phyloP scores from a whole-genome alignment of 2,888 invertebrate genomes.

The Netelia melanura region DNA sequence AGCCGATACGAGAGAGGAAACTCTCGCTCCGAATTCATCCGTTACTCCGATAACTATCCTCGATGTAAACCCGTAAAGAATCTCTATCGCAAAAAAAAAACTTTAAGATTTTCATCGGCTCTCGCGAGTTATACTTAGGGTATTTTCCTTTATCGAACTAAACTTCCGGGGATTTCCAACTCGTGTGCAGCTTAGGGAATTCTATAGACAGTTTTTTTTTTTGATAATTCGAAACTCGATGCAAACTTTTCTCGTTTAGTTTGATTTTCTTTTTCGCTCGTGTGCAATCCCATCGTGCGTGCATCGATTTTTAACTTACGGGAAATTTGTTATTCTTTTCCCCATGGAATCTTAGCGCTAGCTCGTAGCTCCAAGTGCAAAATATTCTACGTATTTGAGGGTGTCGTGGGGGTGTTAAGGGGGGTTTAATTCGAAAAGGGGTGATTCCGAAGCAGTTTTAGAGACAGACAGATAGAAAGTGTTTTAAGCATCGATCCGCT shows the following conservation, averaged over 20 bases:
- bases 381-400: slow-evolving; percentile 57
- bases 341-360: slow-evolving; percentile 46
- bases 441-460: slow-evolving; percentile 32
- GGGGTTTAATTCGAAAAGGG: slow-evolving; percentile 46
- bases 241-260: slow-evolving; percentile 59
- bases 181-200: slow-evolving; percentile 44
- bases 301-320: slow-evolving; percentile 47
- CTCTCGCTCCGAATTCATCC: slow-evolving; percentile 16
- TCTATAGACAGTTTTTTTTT: slow-evolving; percentile 21
- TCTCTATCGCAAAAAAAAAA: slow-evolving; percentile 15
- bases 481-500: slow-evolving; percentile 78
- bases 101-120: slow-evolving; percentile 12
- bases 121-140: background rate
- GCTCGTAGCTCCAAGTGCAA: slow-evolving; percentile 63
- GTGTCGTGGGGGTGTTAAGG: background rate
- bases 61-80: slow-evolving; percentile 1
- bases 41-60: background rate
- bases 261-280: slow-evolving; percentile 26
- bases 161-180: slow-evolving; percentile 26
- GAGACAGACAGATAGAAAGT: slow-evolving; percentile 67
- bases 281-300: slow-evolving; percentile 43
- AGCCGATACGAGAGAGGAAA: background rate
- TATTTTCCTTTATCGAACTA: slow-evolving; percentile 13
- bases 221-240: slow-evolving; percentile 22
- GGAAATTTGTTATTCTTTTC: slow-evolving; percentile 16